Base-by-base conservation (phyloP, 92 coral and sea anemone species). In the Phenganax marumi region DNA sequence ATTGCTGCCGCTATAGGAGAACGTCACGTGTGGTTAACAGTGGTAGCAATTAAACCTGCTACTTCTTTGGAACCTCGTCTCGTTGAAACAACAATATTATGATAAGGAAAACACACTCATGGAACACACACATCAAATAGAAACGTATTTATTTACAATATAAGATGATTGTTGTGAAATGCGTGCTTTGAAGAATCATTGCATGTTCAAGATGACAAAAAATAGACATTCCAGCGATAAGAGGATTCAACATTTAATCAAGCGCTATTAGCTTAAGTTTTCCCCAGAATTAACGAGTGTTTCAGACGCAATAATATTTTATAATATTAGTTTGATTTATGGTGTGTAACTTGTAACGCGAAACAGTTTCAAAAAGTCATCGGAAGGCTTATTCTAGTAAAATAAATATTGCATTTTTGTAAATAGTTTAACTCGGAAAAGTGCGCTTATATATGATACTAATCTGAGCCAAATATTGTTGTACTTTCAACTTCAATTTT, bases 1-100 rank as follows among this genome's bases (percentile, higher is more conserved):
- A 66, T 66, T 11, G 11, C 72, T 16, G 16, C 39, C 50, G 43
- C 46, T 23, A 16, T 48, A 64, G 13, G 72, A 47, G 18, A 6
- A 12, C 26, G 13, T 49, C 72, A 33, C 72, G 72, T 66, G 72
- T 2, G 72, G 77, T 72, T 24, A 72, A 62, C 57, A 62, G 12
- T 19, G 55, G 81, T 17, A 66, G 18, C 24, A 66, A 66, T 66
- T 66, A 66, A 25, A 66, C 39, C 72, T 66, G 72, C 43, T 66
- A 66, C 6, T 66, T 49, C 26, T 25, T 17, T 48, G n/a, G 72
- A 66, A 49, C 49, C 6, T 62, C 8, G 48, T 23, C n/a, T 33
- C 3, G 48, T 66, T 66, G 72, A 25, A 66, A 66, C 72, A 66
- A 66, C 72, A 66, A 66, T 1, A 66, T 18, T 25, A 6, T 66